These are phyloP conservation scores for Cricetomys ansorgei DNA, from an alignment of 2,113 vertebrate species.

Conservation along the genomic window DNA sequence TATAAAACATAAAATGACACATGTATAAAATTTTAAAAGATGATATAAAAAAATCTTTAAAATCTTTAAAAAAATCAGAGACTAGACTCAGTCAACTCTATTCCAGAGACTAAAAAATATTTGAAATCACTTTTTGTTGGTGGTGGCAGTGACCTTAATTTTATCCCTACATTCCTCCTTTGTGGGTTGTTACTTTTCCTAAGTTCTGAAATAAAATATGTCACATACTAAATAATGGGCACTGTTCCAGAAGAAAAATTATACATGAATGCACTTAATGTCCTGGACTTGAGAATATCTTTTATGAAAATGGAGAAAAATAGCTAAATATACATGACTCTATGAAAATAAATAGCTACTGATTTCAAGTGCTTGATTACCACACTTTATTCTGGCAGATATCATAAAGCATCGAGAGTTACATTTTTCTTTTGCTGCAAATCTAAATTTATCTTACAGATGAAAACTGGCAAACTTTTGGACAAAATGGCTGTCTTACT, in stretches of 20 bases:
- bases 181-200: neutral
- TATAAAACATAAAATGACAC: neutral
- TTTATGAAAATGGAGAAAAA: neutral
- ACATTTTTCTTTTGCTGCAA: conserved; percentile 28
- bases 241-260: neutral
- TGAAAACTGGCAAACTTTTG: neutral
- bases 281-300: neutral
- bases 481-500: too few species aligned
- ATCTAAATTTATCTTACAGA: neutral
- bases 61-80: too few species aligned
- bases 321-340: neutral
- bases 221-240: neutral
- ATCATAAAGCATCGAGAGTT: neutral
- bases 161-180: neutral
- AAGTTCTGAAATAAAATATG: conserved; percentile 37
- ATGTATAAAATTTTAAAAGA: too few species aligned
- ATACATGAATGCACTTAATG: neutral
- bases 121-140: conserved; percentile 2
- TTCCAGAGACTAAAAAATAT: conserved; percentile 24
- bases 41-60: too few species aligned
- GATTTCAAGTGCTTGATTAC: neutral
- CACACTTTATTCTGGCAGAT: conserved; percentile 21
- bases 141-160: conserved; percentile 31
- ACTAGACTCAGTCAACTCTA: neutral
- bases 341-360: conserved; percentile 35